Base-by-base conservation (phyloP, 2,888 invertebrate genomes). In the Camponotus fellah region DNA sequence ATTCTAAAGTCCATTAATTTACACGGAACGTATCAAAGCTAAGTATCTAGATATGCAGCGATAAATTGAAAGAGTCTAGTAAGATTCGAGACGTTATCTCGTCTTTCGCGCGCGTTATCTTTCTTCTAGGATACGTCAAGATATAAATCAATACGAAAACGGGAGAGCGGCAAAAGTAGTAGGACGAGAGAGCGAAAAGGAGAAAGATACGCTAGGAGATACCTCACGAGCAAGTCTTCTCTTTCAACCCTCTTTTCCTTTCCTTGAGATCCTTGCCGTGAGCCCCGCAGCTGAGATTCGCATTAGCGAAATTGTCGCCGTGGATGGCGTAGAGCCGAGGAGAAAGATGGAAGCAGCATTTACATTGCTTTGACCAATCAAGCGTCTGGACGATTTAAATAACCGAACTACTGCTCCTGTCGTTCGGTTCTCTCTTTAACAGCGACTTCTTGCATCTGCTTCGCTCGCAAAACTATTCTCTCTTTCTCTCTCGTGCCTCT, bases 131-230 rank as follows among this genome's bases (percentile, higher is more conserved):
- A 85, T 83, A 86, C 84, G 86, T 66, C 84, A 83, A 85, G 86
- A 90, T 80, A 91, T 91, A 91, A 91, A 91, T 91, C 91, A 91
- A 91, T 91, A 91, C 89, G 91, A 86, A 87, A 89, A 72, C 77
- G 82, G 81, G 26, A 56, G 85, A 37, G 26, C 53, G 21, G 21
- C 12, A 26, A 69, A 49, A 40, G 5, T 43, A 26, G 64, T 14
- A 14, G 14, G 10, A 32, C 14, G 34, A 80, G 83, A 62, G 79
- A 77, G 60, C 37, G 60, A 60, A 26, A 74, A 37, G 43, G 71
- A 32, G 34, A 46, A 62, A 69, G 46, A 60, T 53, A n/a, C 12
- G 56, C 62, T 21, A 12, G 43, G 60, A 34, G 53, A 84, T 66
- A 68, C 64, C 81, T 58, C 32, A 80, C 46, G 71, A 75, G 69